Evolutionary conservation across 2,888 invertebrate species (phyloP).

Genomic region (Trissonchulus sp.): DNA sequence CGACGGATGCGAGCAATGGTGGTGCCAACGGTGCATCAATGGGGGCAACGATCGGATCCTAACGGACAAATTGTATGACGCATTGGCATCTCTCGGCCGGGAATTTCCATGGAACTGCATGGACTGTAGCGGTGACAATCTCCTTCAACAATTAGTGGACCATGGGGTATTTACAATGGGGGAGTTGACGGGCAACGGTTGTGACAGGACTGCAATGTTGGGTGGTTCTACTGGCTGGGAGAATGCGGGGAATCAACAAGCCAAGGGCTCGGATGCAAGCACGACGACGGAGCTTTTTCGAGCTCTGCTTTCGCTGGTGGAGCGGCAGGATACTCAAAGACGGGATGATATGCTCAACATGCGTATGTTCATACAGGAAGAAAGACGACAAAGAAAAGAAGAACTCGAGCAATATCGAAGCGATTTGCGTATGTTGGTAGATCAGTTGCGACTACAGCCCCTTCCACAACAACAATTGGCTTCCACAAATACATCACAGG

Average conservation of each 20-base stretch:
- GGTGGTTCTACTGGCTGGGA: background rate
- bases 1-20: background rate
- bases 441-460: background rate
- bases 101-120: background rate
- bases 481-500: background rate
- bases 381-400: background rate
- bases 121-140: background rate
- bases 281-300: background rate
- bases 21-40: background rate
- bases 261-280: background rate
- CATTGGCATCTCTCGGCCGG: background rate
- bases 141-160: conserved; percentile 12
- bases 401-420: background rate
- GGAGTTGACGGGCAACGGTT: background rate
- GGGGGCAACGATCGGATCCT: background rate
- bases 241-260: background rate
- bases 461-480: background rate
- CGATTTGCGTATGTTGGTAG: background rate
- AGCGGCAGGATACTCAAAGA: background rate
- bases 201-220: background rate
- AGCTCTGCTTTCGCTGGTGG: background rate
- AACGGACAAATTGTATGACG: background rate
- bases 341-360: background rate
- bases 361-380: background rate
- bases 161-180: background rate